Base-by-base conservation (phyloP, 2,888 invertebrate genomes). In the Mongoloraphidia duomilia region DNA sequence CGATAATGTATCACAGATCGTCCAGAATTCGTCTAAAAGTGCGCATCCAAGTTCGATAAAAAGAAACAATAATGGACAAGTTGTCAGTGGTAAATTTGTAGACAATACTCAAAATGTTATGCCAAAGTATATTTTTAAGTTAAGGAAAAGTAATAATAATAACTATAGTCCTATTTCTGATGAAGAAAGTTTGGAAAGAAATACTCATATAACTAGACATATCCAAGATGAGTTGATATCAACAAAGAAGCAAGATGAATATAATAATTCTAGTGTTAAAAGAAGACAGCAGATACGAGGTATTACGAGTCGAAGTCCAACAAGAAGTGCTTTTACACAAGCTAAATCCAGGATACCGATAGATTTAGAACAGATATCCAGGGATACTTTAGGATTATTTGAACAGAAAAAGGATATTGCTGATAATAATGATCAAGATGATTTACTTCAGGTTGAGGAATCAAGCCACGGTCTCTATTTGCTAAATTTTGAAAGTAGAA, bases 391-490 rank as follows among this genome's bases (percentile, higher is more conserved):
- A 9, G 55, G 55, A 8, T 42, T 56, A 35, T 51, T 55, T 1
- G 56, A 60, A 63, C 51, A 58, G 60, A 43, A 58, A 59, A 43
- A 53, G 59, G 53, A 46, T 10, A 34, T 49, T 8, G 57, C 64
- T 48, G 55, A 54, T 38, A 70, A 71, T 59, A 72, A 70, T 60
- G 73, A 73, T 53, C 72, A 72, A 0, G 73, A 73, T 55, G 73
- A 73, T 64, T 72, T 70, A 51, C 72, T 73, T 49, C 73, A 73
- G 64, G 73, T 73, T 2, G 73, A 73, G 52, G 73, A 73, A 60
- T 72, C 73, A 0, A 73, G 72, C 56, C 73, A 73, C 55, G 73
- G 73, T 37, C 54, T 73, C 12, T 73, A 72, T 61, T 60, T 73
- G 54, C 65, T 73, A 6, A 73, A 73, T 57, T 73, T 51, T 36